phyloP scores from a whole-genome alignment of 2,113 vertebrate species.

The Seriola quinqueradiata region DNA sequence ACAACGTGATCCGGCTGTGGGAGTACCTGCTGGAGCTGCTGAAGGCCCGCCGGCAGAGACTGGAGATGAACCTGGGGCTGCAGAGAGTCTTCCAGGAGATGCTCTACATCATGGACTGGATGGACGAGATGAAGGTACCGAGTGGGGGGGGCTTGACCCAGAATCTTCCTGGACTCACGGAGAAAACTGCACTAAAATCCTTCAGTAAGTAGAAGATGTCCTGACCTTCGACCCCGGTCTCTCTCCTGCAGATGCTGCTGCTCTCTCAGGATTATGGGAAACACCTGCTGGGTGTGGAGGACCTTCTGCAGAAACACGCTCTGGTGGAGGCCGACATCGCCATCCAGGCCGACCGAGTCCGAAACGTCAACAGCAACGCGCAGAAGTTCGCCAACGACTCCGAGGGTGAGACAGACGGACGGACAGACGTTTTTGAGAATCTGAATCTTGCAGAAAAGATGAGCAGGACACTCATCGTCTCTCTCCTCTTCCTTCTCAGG shows the following conservation, averaged over 20 bases:
- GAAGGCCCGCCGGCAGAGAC: constrained; percentile 89
- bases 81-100: constrained; percentile 99
- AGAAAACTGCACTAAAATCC: too few relatives aligned
- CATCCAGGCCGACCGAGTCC: constrained; percentile 95
- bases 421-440: not conserved
- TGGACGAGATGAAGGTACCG: constrained; percentile 99
- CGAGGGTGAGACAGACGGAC: constrained; percentile 85
- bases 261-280: constrained; percentile 99
- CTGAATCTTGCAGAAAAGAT: not conserved
- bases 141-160: not conserved
- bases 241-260: constrained; percentile 90
- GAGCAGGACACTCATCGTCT: not conserved
- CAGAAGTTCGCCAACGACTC: constrained; percentile 93
- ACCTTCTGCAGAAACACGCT: constrained; percentile 96
- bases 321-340: constrained; percentile 96
- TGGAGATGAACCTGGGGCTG: constrained; percentile 96
- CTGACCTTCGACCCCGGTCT: not conserved
- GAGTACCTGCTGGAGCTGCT: constrained; percentile 98
- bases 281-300: constrained; percentile 96
- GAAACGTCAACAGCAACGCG: constrained; percentile 93
- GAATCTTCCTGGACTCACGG: not conserved
- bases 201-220: too few relatives aligned
- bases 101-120: constrained; percentile 99
- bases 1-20: constrained; percentile 98
- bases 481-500: constrained; percentile 77